phyloP scores from a whole-genome alignment of 64 coral and sea anemone species.

The Dendronephthya gigantea region DNA sequence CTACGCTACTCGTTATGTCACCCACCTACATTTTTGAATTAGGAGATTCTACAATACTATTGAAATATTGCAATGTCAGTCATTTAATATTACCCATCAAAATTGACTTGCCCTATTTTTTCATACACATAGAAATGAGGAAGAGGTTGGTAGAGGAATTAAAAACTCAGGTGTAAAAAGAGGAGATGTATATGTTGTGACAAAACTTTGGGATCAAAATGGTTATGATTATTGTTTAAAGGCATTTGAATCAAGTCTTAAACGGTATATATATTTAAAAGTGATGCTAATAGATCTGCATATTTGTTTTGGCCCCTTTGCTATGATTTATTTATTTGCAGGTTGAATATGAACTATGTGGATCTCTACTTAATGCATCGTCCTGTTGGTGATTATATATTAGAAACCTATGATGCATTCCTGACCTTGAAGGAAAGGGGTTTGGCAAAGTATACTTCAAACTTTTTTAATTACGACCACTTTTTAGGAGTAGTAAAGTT shows the following conservation, averaged over 20 bases:
- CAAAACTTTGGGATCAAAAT: neutral
- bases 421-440: slow-evolving; percentile 50
- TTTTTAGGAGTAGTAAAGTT: no score
- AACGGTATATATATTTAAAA: slow-evolving; percentile 34
- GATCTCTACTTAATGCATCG: slow-evolving; percentile 57
- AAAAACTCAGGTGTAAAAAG: slow-evolving; percentile 42
- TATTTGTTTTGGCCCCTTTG: no score
- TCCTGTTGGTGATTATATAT: slow-evolving; percentile 32
- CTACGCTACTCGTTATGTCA: no score
- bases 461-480: no score
- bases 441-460: slow-evolving; percentile 38
- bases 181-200: slow-evolving; percentile 41
- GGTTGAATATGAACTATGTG: slow-evolving; percentile 38
- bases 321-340: slow-evolving; percentile 8
- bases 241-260: slow-evolving; percentile 40
- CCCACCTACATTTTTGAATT: no score
- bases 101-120: no score
- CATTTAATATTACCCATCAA: no score
- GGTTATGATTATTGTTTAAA: slow-evolving; percentile 46
- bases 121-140: slow-evolving; percentile 67
- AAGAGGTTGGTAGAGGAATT: slow-evolving; percentile 41
- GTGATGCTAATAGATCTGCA: no score
- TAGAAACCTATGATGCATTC: slow-evolving; percentile 58
- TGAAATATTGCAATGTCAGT: no score
- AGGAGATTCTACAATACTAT: no score